phyloP scores from a whole-genome alignment of 2,113 vertebrate species.

The Macquaria ambigua region DNA sequence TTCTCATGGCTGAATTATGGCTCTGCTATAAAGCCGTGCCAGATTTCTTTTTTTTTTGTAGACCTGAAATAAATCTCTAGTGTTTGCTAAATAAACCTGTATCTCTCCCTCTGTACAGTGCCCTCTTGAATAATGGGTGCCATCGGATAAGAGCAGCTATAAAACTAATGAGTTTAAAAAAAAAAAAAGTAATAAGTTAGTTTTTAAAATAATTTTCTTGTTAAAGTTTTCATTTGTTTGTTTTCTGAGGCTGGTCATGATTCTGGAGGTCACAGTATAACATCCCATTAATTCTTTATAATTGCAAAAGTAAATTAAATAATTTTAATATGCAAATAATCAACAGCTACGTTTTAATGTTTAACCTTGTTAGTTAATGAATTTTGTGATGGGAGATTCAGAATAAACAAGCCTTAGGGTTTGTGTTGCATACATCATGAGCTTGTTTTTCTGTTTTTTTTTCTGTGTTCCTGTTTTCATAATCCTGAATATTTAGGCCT shows the following conservation, averaged over 20 bases:
- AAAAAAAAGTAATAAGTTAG: not conserved
- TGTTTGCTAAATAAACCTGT: conserved; percentile 63
- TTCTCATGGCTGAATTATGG: conserved; percentile 67
- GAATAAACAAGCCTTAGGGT: conserved; percentile 44
- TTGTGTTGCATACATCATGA: conserved; percentile 30
- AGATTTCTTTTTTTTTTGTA: conserved; percentile 53
- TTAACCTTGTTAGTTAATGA: conserved; percentile 51
- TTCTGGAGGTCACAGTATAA: conserved; percentile 14
- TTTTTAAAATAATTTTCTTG: not conserved
- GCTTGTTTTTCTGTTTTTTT: conserved; percentile 35
- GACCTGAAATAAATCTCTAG: conserved; percentile 53
- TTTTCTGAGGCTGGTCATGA: conserved; percentile 6
- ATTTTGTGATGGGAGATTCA: conserved; percentile 20
- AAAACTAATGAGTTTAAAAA: conserved; percentile 31
- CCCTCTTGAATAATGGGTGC: conserved; percentile 25
- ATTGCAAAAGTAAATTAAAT: conserved; percentile 42
- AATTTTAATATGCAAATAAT: conserved; percentile 51
- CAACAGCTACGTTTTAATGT: conserved; percentile 32
- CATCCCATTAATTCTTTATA: conserved; percentile 36
- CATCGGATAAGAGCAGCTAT: conserved; percentile 25
- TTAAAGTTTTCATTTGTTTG: conserved; percentile 13
- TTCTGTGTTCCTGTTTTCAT: no score
- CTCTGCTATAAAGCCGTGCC: conserved; percentile 52
- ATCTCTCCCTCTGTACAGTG: conserved; percentile 34
- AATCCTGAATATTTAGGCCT: not conserved